Conservation (phyloP, 2,113 vertebrate genomes). For the Amphilophus citrinellus region DNA sequence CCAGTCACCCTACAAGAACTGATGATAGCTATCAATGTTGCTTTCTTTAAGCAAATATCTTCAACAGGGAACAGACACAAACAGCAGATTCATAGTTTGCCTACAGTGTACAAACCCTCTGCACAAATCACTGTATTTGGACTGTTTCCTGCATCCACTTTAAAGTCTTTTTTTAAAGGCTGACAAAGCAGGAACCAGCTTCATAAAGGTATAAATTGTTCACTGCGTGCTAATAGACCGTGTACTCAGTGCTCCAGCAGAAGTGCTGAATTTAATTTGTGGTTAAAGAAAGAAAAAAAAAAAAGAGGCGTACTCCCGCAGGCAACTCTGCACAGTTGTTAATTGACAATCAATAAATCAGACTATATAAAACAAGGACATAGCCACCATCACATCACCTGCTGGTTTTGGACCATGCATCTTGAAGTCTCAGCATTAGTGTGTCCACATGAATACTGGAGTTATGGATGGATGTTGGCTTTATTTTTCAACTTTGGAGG, state of each 20-base stretch:
- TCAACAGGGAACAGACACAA: conserved; percentile 32
- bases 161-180: neutral
- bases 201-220: neutral
- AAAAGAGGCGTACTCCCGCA: neutral
- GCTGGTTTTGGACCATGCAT: neutral
- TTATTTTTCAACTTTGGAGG: neutral
- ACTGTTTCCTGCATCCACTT: neutral
- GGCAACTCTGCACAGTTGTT: neutral
- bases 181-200: neutral
- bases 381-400: neutral
- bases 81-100: conserved; percentile 13
- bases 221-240: neutral
- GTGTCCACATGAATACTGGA: neutral
- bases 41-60: conserved; percentile 41
- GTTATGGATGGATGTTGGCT: neutral
- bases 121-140: neutral
- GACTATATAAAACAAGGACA: neutral
- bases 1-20: neutral
- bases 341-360: neutral
- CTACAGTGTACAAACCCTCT: neutral
- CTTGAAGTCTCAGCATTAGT: neutral
- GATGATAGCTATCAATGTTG: conserved; percentile 31
- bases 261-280: neutral
- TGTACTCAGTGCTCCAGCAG: neutral
- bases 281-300: neutral